These are phyloP conservation scores for Bujurquina vittata DNA, from an alignment of 2,113 vertebrate species.

Conservation along the genomic window DNA sequence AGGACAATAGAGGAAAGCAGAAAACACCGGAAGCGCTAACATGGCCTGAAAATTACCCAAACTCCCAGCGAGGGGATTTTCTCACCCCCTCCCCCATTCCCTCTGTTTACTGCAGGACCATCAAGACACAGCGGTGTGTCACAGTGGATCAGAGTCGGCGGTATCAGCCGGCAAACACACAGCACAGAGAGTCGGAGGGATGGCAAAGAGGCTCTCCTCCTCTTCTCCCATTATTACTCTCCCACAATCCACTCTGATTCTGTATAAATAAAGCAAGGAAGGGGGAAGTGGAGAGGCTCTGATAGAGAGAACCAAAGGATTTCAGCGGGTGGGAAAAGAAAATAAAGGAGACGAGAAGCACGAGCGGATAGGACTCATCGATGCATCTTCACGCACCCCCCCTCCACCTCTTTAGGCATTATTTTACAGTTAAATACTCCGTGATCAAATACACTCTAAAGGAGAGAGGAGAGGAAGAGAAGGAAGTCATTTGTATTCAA, in stretches of 20 bases:
- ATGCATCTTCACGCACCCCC: slow-evolving; percentile 11
- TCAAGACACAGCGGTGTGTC: slow-evolving; percentile 66
- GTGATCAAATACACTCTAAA: slow-evolving; percentile 24
- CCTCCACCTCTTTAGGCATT: slow-evolving; percentile 2
- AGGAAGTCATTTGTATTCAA: slow-evolving; percentile 71
- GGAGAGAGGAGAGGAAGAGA: background rate
- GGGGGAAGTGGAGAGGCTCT: background rate
- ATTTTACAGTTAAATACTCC: slow-evolving; percentile 45
- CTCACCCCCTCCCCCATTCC: background rate
- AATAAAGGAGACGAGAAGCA: background rate
- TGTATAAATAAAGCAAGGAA: background rate
- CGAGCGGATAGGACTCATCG: slow-evolving; percentile 1
- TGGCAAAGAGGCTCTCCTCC: slow-evolving; percentile 29
- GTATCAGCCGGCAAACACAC: slow-evolving; percentile 55
- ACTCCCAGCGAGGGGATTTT: background rate
- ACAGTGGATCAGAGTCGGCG: slow-evolving; percentile 61
- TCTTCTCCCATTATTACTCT: slow-evolving; percentile 30
- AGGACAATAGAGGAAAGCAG: background rate
- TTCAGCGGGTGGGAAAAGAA: slow-evolving; percentile 1
- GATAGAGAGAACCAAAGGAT: slow-evolving; percentile 3
- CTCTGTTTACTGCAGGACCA: slow-evolving; percentile 53
- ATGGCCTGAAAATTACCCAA: slow-evolving; percentile 28
- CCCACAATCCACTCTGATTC: slow-evolving; percentile 44
- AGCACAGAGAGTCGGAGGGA: slow-evolving; percentile 29
- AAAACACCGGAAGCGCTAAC: background rate